Conservation (phyloP, 2,888 invertebrate species). For the Malachius bipustulatus region DNA sequence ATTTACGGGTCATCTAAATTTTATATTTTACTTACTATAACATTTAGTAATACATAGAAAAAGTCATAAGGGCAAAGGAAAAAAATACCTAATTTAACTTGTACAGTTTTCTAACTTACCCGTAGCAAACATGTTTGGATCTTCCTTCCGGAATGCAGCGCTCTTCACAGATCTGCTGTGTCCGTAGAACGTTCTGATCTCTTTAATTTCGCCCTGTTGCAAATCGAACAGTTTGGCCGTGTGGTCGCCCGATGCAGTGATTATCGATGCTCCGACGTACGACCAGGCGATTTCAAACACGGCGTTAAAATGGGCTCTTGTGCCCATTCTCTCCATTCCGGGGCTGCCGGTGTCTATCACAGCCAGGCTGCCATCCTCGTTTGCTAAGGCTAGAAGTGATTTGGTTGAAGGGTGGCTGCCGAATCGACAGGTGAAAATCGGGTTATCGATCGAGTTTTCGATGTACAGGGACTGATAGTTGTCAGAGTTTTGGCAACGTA, state of each 20-base stretch:
- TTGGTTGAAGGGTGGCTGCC: slow-evolving; percentile 43
- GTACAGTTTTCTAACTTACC: no score
- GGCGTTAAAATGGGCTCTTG: slow-evolving; percentile 71
- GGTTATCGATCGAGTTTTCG: no score
- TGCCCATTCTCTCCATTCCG: slow-evolving; percentile 27
- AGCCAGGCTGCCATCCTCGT: slow-evolving; percentile 70
- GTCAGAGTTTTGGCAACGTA: no score
- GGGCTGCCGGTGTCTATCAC: slow-evolving; percentile 38
- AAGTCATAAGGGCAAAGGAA: no score
- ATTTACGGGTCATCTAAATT: no score
- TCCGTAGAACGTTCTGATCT: slow-evolving; percentile 53
- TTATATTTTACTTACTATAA: no score
- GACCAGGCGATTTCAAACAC: slow-evolving; percentile 86
- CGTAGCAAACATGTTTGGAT: slow-evolving; percentile 67
- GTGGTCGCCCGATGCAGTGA: slow-evolving; percentile 80
- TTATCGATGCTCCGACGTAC: slow-evolving; percentile 59
- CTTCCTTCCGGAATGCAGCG: slow-evolving; percentile 58
- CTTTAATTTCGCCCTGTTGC: slow-evolving; percentile 32
- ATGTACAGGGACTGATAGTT: no score
- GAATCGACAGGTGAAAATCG: slow-evolving; percentile 72
- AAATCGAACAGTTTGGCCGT: slow-evolving; percentile 72
- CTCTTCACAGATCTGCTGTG: slow-evolving; percentile 77
- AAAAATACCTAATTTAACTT: no score
- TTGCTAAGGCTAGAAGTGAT: slow-evolving; percentile 68
- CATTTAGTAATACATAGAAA: no score